Base-by-base conservation (phyloP, 2,888 invertebrate species). In the Brachyptera risi region DNA sequence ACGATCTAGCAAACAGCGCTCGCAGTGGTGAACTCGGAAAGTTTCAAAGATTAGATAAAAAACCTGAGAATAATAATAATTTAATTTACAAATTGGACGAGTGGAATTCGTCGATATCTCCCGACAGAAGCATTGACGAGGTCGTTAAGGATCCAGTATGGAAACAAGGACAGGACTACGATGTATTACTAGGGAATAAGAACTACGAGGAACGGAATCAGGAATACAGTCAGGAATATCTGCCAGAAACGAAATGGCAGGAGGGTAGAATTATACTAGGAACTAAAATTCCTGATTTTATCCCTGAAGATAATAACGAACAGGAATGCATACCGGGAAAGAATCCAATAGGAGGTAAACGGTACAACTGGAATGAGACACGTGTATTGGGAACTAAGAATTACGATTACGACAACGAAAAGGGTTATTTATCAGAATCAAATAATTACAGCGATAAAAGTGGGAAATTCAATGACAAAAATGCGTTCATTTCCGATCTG, bases 311-410 rank as follows among this genome's bases (percentile, higher is more conserved):
- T 21, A n/a, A 44, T 5, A 44, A 44, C 21, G 44, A 44, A 11
- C 19, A 44, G 44, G 19, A 44, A 21, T 44, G 11, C 11, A 11
- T n/a, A 44, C n/a, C 37, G 15, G 54, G 35, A 3, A 23, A 54
- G 4, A 24, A n/a, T 3, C 3, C 11, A 21, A 9, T 9, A 5
- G 54, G 54, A 9, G 19, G 37, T 3, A 54, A 15, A 21, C 31
- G 54, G 35, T 54, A 37, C 4, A 31, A 54, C 19, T 54, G 54
- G 54, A 54, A 54, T 13, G 54, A 54, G 13, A 23, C 54, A 3
- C 35, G 54, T 19, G n/a, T 35, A 4, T 23, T 54, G 15, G 50
- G 27, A 5, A n/a, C 27, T 3, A 23, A 26, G n/a, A 51, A 51
- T 26, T 17, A 35, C 4, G 54, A 35, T 19, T 35, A 37, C n/a